These are phyloP conservation scores for Stenichneumon culpator DNA, from an alignment of 2,888 invertebrate genomes.

Conservation along the genomic window DNA sequence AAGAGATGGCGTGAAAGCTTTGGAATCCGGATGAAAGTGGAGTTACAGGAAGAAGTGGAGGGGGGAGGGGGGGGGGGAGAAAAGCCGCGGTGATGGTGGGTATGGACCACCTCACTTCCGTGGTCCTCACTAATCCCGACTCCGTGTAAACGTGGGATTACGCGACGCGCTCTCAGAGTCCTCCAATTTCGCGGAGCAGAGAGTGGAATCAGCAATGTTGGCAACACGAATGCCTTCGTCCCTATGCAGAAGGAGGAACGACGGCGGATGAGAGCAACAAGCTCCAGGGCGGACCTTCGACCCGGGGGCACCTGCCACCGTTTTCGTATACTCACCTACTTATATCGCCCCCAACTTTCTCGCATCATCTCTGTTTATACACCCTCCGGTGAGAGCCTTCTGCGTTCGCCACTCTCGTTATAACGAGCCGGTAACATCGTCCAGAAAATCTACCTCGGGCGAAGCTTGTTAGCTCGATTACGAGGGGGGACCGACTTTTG, in stretches of 20 bases:
- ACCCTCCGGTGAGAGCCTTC: slow-evolving; percentile 8
- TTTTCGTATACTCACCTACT: slow-evolving; percentile 59
- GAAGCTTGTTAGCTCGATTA: slow-evolving; percentile 57
- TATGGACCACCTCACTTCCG: slow-evolving; percentile 20
- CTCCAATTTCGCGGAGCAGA: slow-evolving; percentile 64
- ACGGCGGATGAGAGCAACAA: slow-evolving; percentile 18
- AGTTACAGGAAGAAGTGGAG: slow-evolving; percentile 10
- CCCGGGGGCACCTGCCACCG: slow-evolving; percentile 35
- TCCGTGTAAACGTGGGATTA: slow-evolving; percentile 72
- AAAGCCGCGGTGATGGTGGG: slow-evolving; percentile 46
- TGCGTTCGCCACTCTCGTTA: slow-evolving; percentile 4
- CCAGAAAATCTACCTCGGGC: slow-evolving; percentile 57
- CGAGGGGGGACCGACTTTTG: slow-evolving; percentile 26
- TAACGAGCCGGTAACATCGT: slow-evolving; percentile 51
- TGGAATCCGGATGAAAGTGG: slow-evolving; percentile 10
- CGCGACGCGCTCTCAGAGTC: slow-evolving; percentile 55
- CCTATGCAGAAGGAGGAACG: slow-evolving; percentile 7
- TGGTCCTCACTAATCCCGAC: slow-evolving; percentile 70
- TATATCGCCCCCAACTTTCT: slow-evolving; percentile 55
- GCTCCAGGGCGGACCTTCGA: slow-evolving; percentile 18
- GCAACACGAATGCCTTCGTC: background rate
- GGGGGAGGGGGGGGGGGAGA: background rate
- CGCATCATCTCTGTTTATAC: slow-evolving; percentile 56
- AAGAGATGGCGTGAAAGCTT: background rate
- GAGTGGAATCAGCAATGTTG: slow-evolving; percentile 34